These are phyloP conservation scores for Lithosia quadra DNA, from an alignment of 2,888 invertebrate species.

Conservation along the genomic window DNA sequence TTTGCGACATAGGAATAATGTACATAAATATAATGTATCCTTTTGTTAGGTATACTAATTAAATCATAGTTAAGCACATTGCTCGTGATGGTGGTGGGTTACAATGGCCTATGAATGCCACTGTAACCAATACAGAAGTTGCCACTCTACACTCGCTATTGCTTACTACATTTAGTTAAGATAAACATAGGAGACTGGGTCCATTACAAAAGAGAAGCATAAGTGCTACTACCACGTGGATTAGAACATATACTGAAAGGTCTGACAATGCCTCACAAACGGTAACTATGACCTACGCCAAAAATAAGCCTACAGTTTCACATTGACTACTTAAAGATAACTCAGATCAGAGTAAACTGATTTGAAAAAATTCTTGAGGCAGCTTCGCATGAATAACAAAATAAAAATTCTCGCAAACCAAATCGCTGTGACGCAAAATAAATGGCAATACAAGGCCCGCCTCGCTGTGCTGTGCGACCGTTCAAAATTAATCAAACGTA, in stretches of 20 bases:
- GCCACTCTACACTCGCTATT: too few relatives aligned
- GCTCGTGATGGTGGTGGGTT: neutral
- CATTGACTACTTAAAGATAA: neutral
- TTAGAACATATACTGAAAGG: too few relatives aligned
- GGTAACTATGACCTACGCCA: neutral
- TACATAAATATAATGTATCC: too few relatives aligned
- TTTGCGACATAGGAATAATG: too few relatives aligned
- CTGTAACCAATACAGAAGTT: too few relatives aligned
- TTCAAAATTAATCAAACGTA: slow-evolving; percentile 67
- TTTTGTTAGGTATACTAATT: neutral
- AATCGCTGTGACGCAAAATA: slow-evolving; percentile 38
- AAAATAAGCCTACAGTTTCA: neutral
- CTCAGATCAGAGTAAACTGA: neutral
- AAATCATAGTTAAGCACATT: neutral
- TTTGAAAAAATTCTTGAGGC: neutral
- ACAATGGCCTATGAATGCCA: too few relatives aligned
- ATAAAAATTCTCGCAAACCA: slow-evolving; percentile 7
- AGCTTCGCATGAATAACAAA: neutral
- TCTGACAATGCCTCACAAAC: too few relatives aligned
- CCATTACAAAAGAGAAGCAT: too few relatives aligned
- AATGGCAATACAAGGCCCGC: slow-evolving; percentile 33
- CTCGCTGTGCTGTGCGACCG: slow-evolving; percentile 41
- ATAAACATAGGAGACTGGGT: too few relatives aligned
- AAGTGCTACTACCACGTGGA: too few relatives aligned
- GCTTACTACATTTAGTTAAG: neutral